Conservation (phyloP, 2,797 vertebrate species). For the Urocyon cinereoargenteus region DNA sequence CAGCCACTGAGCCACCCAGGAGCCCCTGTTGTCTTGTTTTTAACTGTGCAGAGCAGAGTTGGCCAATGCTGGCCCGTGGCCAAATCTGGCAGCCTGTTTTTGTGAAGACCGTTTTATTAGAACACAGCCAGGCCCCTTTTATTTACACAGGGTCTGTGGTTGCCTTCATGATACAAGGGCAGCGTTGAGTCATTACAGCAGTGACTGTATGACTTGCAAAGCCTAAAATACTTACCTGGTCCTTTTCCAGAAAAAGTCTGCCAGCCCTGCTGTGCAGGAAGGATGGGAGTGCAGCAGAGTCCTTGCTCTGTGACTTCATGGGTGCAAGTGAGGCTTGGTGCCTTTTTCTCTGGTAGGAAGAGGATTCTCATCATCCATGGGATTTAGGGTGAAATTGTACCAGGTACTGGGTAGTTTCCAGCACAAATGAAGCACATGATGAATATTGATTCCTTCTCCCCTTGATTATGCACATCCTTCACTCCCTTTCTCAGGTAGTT, state of each 20-base stretch:
- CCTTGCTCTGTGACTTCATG: neutral
- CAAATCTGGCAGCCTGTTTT: neutral
- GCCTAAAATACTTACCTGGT: neutral
- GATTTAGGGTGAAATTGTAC: neutral
- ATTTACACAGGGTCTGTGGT: neutral
- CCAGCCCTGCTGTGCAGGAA: neutral
- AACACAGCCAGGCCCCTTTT: neutral
- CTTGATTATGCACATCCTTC: too few species aligned
- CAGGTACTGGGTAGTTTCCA: neutral
- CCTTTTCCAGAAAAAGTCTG: neutral
- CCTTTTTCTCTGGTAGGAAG: neutral
- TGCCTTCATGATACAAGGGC: rapidly evolving
- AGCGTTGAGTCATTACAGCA: neutral
- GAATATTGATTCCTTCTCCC: too few species aligned
- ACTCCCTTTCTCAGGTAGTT: neutral
- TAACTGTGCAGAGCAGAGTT: neutral
- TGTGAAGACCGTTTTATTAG: neutral
- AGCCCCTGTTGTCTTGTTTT: neutral
- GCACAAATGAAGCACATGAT: neutral
- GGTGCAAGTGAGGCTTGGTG: rapidly evolving
- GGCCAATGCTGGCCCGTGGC: neutral
- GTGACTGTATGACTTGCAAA: neutral
- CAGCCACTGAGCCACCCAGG: too few species aligned
- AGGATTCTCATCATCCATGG: neutral
- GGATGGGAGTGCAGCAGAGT: neutral